Conservation (phyloP, 2,888 invertebrate species). For the Marronus borbonicus region DNA sequence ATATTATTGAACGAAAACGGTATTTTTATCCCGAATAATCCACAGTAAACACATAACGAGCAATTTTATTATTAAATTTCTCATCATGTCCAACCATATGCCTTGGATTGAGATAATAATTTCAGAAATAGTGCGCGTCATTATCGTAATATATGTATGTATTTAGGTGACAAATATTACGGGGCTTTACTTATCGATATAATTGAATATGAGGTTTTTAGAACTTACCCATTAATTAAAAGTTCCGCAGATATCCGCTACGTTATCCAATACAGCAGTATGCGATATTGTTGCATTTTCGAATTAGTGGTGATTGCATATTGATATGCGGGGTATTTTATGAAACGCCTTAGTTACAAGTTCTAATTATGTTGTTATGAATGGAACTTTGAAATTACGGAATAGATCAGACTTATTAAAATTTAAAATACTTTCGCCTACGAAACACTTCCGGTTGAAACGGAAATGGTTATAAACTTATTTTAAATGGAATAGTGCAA, state of each 20-base stretch:
- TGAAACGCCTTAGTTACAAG: no score
- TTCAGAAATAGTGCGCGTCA: slow-evolving; percentile 55
- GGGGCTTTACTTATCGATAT: slow-evolving; percentile 55
- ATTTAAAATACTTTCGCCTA: no score
- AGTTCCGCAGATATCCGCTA: slow-evolving; percentile 36
- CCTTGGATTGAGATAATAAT: slow-evolving; percentile 56
- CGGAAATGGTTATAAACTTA: no score
- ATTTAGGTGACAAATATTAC: slow-evolving; percentile 47
- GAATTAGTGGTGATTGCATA: background rate
- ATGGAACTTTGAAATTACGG: no score
- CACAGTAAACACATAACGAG: slow-evolving; percentile 53
- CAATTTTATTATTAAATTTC: slow-evolving; percentile 58
- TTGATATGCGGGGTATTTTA: background rate
- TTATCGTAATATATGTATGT: slow-evolving; percentile 43
- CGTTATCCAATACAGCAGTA: background rate
- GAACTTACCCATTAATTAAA: slow-evolving; percentile 54
- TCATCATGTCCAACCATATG: slow-evolving; percentile 56
- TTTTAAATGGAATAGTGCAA: no score
- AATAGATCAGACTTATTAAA: no score
- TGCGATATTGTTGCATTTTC: background rate
- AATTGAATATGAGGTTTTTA: slow-evolving; percentile 56
- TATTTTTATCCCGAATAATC: slow-evolving; percentile 49
- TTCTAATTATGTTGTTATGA: no score
- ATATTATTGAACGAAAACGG: slow-evolving; percentile 44
- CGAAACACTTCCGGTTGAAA: no score